phyloP scores from a whole-genome alignment of 2,113 vertebrate species.

The Murina feae region DNA sequence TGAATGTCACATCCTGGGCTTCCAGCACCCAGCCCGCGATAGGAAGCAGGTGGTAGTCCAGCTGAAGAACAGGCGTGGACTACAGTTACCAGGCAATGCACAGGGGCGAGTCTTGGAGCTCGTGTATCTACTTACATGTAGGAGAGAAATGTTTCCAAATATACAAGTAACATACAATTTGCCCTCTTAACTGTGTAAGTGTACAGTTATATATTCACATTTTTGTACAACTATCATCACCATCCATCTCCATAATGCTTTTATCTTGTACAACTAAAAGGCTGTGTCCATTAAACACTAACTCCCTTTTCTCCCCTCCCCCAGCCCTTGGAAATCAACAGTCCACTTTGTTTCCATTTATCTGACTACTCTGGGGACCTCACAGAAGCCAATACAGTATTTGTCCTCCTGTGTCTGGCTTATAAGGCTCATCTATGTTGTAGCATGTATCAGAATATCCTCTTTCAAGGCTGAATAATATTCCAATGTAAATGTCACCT shows the following conservation, averaged over 20 bases:
- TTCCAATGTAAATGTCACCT: neutral
- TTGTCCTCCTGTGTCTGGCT: neutral
- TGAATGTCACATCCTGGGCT: neutral
- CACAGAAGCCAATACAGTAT: neutral
- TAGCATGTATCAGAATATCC: neutral
- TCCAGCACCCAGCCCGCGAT: neutral
- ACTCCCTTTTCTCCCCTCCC: neutral
- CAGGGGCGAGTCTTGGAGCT: neutral
- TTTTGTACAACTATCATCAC: neutral
- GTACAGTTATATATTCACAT: neutral
- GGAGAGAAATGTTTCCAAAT: neutral
- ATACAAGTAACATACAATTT: neutral
- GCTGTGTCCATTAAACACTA: neutral
- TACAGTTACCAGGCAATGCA: neutral
- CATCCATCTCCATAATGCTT: neutral
- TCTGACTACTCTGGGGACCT: neutral
- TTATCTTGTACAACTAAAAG: neutral
- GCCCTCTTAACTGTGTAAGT: neutral
- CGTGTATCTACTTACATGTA: no score
- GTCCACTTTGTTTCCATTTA: neutral
- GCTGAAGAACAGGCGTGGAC: neutral
- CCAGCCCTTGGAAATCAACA: neutral
- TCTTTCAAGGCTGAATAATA: neutral
- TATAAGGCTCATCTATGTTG: neutral
- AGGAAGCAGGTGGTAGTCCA: neutral